A percentile compares a stretch with the other conserved stretches of the same genome.
These are phyloP conservation scores for Mesoclemmys tuberculata DNA, from an alignment of 2,113 vertebrate species.

Conservation along the genomic window DNA sequence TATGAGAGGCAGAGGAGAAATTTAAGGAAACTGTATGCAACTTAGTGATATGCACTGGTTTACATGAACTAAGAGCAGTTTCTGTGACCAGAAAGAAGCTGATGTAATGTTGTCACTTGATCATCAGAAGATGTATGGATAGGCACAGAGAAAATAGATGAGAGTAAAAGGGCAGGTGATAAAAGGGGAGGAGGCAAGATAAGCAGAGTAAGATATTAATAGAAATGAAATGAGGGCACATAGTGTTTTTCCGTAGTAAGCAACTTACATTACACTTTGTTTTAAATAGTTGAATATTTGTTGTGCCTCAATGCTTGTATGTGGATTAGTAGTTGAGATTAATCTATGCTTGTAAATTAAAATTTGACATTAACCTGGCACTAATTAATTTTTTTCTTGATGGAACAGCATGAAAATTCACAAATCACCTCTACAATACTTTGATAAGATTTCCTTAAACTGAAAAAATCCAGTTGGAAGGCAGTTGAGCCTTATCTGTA, in stretches of 20 bases:
- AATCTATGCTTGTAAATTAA: not conserved
- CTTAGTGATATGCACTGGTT: not conserved
- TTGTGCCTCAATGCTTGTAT: not conserved
- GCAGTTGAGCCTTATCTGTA: not conserved
- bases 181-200: not conserved
- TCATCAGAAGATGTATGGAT: not conserved
- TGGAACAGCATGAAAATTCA: not conserved
- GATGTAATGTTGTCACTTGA: not conserved
- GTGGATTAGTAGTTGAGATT: not conserved
- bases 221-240: not conserved
- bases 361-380: not conserved
- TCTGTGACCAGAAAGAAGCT: not conserved
- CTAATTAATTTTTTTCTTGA: not conserved
- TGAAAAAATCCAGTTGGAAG: not conserved
- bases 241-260: not conserved
- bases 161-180: not conserved
- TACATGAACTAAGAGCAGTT: not conserved
- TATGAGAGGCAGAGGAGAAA: rapidly evolving
- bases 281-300: not conserved
- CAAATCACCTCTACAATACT: not conserved
- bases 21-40: not conserved
- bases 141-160: not conserved
- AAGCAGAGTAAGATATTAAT: not conserved
- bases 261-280: not conserved
- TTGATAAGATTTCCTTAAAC: not conserved